Evolutionary conservation across 2,113 vertebrate genomes (phyloP).

Genomic region (Corythoichthys haematopterus): DNA sequence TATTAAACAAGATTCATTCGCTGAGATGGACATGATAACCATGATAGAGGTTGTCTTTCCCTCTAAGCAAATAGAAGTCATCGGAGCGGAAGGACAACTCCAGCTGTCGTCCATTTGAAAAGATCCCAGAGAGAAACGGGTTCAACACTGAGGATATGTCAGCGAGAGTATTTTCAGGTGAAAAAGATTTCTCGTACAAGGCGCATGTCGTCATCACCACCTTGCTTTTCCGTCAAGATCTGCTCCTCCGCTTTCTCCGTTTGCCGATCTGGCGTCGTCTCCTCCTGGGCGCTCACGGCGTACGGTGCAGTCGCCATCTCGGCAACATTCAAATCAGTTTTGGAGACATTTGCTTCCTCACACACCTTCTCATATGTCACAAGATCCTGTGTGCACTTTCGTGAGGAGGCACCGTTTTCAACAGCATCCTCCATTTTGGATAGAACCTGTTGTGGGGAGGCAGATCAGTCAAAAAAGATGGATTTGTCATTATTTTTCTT

Average conservation of each 20-base stretch:
- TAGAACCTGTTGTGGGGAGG: slow-evolving; percentile 16
- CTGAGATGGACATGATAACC: no score
- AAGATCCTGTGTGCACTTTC: background rate
- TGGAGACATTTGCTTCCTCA: slow-evolving; percentile 41
- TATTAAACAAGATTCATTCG: no score
- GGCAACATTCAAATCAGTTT: slow-evolving; percentile 49
- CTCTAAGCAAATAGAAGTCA: no score
- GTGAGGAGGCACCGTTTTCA: background rate
- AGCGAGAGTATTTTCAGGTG: slow-evolving; percentile 24
- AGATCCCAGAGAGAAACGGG: no score
- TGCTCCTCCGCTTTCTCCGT: background rate
- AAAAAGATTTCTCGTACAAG: slow-evolving; percentile 68
- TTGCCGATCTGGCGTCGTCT: background rate
- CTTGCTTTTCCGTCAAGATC: background rate
- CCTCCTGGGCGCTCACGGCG: background rate
- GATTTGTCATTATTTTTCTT: no score
- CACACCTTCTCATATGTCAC: slow-evolving; percentile 8
- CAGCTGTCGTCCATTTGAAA: no score
- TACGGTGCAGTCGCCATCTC: slow-evolving; percentile 43
- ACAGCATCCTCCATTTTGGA: background rate
- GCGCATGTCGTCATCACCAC: slow-evolving; percentile 41
- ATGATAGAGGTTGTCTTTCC: no score
- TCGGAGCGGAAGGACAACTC: no score
- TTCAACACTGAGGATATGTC: background rate
- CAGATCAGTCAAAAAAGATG: background rate